phyloP scores from a whole-genome alignment of 2,113 vertebrate genomes.

The Nycticebus coucang region DNA sequence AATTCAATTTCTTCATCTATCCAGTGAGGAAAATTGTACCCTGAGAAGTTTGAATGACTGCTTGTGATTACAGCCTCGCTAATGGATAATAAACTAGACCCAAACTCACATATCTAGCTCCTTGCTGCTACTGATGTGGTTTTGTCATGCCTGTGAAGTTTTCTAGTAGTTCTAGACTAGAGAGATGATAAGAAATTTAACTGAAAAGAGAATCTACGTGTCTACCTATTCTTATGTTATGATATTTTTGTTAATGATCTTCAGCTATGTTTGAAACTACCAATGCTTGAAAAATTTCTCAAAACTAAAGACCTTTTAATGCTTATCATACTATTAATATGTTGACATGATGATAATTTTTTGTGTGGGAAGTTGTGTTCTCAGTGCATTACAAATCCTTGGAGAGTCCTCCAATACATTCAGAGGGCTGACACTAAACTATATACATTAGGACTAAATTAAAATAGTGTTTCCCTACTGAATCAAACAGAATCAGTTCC shows the following conservation, averaged over 20 bases:
- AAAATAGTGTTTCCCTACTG: neutral
- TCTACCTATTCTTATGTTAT: neutral
- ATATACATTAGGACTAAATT: neutral
- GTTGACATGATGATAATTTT: neutral
- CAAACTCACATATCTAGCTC: neutral
- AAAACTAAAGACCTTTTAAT: neutral
- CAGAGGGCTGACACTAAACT: neutral
- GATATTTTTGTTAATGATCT: neutral
- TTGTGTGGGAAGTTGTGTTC: neutral
- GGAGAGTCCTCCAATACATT: neutral
- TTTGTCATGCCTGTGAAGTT: neutral
- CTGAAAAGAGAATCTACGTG: neutral
- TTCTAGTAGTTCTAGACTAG: neutral
- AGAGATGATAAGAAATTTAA: neutral
- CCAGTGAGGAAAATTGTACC: neutral
- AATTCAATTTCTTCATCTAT: constrained; percentile 43
- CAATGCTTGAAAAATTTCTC: neutral
- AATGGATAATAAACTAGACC: neutral
- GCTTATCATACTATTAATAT: neutral
- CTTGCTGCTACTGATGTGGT: neutral
- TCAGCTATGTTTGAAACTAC: neutral
- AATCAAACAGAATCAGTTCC: neutral
- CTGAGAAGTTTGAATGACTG: neutral
- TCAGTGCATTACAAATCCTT: neutral
- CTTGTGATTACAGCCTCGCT: neutral